These are phyloP conservation scores for Poliocrania exsul DNA, from an alignment of 2,797 vertebrate genomes.

Conservation along the genomic window DNA sequence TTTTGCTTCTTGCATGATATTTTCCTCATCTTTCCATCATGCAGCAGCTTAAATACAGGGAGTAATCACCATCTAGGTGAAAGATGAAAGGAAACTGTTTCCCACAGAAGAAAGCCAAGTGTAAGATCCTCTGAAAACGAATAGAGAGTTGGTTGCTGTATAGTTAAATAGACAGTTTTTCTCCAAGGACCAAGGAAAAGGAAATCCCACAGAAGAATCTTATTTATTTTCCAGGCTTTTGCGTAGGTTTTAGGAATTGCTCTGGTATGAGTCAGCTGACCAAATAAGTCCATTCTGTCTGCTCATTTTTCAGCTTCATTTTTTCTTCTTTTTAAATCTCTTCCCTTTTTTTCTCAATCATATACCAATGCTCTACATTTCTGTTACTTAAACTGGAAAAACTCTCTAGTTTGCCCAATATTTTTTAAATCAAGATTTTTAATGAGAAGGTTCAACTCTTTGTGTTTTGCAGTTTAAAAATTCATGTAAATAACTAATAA, in stretches of 20 bases:
- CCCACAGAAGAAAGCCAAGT: background rate
- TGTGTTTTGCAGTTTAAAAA: background rate
- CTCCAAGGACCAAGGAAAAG: background rate
- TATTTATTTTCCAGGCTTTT: slow-evolving; percentile 27
- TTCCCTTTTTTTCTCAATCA: background rate
- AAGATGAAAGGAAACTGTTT: background rate
- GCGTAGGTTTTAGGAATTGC: background rate
- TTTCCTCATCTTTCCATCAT: background rate
- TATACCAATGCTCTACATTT: background rate
- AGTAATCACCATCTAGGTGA: background rate
- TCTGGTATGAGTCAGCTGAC: slow-evolving; percentile 4
- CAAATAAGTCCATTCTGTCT: background rate
- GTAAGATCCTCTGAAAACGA: background rate
- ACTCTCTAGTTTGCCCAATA: background rate
- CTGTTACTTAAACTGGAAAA: background rate
- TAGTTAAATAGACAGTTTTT: background rate
- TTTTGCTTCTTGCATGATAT: background rate
- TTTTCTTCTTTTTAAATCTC: background rate
- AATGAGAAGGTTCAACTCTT: background rate
- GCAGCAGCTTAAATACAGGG: background rate
- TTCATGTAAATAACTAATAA: background rate
- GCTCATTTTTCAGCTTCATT: background rate
- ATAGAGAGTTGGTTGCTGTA: background rate
- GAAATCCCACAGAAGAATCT: slow-evolving; percentile 20
- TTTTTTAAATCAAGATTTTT: background rate